phyloP scores from a whole-genome alignment of 2,113 vertebrate genomes.

The Hemicordylus capensis region DNA sequence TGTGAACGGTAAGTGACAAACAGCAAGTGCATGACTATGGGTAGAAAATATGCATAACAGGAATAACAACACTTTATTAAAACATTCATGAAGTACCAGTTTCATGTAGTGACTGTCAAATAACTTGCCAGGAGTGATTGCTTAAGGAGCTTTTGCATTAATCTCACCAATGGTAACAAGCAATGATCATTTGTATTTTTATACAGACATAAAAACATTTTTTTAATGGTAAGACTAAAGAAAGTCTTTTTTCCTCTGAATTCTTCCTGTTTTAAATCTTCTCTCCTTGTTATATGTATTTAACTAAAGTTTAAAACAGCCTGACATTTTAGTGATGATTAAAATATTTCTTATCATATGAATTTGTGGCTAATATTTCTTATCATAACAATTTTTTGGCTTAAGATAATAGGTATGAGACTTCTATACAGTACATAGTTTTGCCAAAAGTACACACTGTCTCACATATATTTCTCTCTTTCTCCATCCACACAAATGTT shows the following conservation, averaged over 20 bases:
- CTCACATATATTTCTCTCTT: no score
- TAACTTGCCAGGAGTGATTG: conserved; percentile 28
- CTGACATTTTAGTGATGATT: not conserved
- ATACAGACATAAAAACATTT: not conserved
- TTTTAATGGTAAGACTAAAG: conserved; percentile 39
- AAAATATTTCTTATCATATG: no score
- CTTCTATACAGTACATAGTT: not conserved
- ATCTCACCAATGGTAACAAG: conserved; percentile 22
- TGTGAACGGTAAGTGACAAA: conserved; percentile 61
- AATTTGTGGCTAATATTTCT: not conserved
- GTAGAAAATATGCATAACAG: not conserved
- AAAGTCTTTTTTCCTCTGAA: conserved; percentile 38
- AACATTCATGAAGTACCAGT: conserved; percentile 1
- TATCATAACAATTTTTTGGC: not conserved
- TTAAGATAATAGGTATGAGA: not conserved
- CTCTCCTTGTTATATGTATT: conserved; percentile 6
- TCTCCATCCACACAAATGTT: not conserved
- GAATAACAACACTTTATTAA: conserved; percentile 17
- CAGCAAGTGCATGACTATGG: conserved; percentile 32
- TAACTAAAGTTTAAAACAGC: conserved; percentile 32
- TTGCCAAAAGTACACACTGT: no score
- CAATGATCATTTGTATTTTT: not conserved
- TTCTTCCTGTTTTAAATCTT: conserved; percentile 28
- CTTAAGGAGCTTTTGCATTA: conserved; percentile 14
- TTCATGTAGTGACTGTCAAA: conserved; percentile 11